Evolutionary conservation across 2,888 invertebrate genomes (phyloP).

Genomic region (Rotaria macrura): DNA sequence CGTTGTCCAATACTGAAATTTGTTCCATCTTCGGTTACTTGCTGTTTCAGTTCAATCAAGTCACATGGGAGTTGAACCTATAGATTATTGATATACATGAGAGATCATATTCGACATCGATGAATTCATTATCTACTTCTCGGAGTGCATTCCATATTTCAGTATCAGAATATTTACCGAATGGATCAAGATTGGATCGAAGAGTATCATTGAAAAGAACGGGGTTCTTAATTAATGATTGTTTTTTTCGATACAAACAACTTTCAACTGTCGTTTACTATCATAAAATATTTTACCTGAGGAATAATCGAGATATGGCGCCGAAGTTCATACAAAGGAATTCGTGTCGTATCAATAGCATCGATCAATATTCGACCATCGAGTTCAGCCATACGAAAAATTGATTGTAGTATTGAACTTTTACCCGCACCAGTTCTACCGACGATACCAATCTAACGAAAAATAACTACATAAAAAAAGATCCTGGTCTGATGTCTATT

Average conservation of each 20-base stretch:
- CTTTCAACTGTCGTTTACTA: no score
- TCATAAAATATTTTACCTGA: no score
- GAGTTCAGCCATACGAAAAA: slow-evolving; percentile 67
- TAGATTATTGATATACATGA: no score
- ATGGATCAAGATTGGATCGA: slow-evolving; percentile 46
- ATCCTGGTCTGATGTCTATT: no score
- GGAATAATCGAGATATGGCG: slow-evolving; percentile 78
- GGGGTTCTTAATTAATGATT: no score
- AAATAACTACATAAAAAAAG: no score
- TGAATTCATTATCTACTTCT: slow-evolving; percentile 38
- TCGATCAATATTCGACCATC: slow-evolving; percentile 73
- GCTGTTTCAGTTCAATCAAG: slow-evolving; percentile 40
- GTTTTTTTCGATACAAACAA: no score
- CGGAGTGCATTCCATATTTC: slow-evolving; percentile 43
- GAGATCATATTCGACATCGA: no score
- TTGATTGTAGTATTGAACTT: slow-evolving; percentile 62
- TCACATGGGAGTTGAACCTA: slow-evolving; percentile 38
- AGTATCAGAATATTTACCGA: slow-evolving; percentile 41
- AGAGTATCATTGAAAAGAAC: slow-evolving; percentile 45
- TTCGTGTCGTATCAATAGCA: slow-evolving; percentile 53
- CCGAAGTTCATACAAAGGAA: slow-evolving; percentile 68
- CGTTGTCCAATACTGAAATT: slow-evolving; percentile 49
- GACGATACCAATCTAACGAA: no score
- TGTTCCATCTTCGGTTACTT: slow-evolving; percentile 43
- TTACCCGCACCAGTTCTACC: slow-evolving; percentile 52